Evolutionary conservation across 2,888 invertebrate species (phyloP), one percentile per base, ranked within the genome.

Genomic region (Byasa hedistus): DNA sequence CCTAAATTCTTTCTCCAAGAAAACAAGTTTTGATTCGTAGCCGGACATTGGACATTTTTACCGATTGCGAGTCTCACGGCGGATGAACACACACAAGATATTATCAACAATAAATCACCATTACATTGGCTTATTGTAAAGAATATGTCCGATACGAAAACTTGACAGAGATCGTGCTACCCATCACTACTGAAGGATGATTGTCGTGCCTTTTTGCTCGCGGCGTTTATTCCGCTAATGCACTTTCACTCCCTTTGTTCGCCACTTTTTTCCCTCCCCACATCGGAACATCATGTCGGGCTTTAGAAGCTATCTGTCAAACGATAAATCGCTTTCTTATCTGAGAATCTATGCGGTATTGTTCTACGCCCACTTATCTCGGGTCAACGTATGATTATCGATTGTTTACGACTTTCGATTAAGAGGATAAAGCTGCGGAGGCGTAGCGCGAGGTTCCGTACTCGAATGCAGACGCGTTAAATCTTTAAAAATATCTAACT

Each of bases 161-260:
- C 73, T 72, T 71, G 72, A 67, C 69, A 70, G 72, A 72, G 68
- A 70, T 72, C 71, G 66, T 67, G 62, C 65, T 56, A 56, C 63
- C 59, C 67, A 63, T 64, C 63, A 64, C 67, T 67, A 67, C 60
- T 32, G 60, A 61, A 67, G 69, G 70, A 69, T 76, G 72, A 78
- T 76, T 79, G 79, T 81, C 75, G 73, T 77, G 72, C 72, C 73
- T 73, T 77, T 74, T 72, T 71, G 74, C 72, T 69, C 61, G 70
- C 59, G 65, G 69, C 71, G 69, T 69, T 72, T 74, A 71, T 75
- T 72, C 74, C 66, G 65, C 69, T 76, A 74, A 76, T 80, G 76
- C 79, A 84, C 89, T 88, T 88, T 88, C 87, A 79, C 88, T 85
- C 77, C 83, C 81, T 85, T 88, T 88, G 88, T 88, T 85, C 77